Evolutionary conservation across 2,113 vertebrate genomes (phyloP).

Genomic region (Tretioscincus oriximinensis): DNA sequence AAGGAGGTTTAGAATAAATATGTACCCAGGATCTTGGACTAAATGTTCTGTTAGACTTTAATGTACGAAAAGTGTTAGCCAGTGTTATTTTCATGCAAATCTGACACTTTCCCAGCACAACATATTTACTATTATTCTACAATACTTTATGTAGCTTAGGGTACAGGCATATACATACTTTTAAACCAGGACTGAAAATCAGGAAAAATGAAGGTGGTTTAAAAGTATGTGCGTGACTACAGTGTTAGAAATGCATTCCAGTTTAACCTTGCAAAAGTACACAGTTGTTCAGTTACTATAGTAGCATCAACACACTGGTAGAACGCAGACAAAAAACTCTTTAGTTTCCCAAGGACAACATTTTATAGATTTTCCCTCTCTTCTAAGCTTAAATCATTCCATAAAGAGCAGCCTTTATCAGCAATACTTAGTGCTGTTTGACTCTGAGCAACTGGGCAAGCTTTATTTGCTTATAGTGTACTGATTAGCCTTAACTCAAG

Average conservation of each 20-base stretch:
- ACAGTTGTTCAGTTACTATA: conserved; percentile 30
- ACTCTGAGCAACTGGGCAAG: conserved; percentile 42
- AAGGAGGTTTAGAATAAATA: too few species aligned
- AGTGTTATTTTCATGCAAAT: background rate
- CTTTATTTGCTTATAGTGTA: conserved; percentile 29
- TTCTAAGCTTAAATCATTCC: conserved; percentile 33
- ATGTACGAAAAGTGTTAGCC: background rate
- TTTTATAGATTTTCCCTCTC: conserved; percentile 7
- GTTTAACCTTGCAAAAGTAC: conserved; percentile 7
- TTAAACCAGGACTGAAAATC: too few species aligned
- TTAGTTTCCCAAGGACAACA: conserved; percentile 39
- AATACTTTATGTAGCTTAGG: background rate
- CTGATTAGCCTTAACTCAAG: conserved; percentile 34
- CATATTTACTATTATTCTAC: background rate
- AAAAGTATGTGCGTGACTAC: too few species aligned
- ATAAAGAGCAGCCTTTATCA: conserved; percentile 25
- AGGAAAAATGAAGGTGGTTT: too few species aligned
- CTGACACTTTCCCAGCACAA: background rate
- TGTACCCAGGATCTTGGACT: too few species aligned
- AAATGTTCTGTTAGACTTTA: background rate
- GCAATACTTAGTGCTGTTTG: conserved; percentile 24
- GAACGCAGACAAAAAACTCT: conserved; percentile 29
- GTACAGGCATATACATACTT: too few species aligned
- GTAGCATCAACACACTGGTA: conserved; percentile 14
- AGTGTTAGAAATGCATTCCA: background rate